Evolutionary conservation across 23 tunicate genomes (phyloP).

Genomic region (Corella eumyota): DNA sequence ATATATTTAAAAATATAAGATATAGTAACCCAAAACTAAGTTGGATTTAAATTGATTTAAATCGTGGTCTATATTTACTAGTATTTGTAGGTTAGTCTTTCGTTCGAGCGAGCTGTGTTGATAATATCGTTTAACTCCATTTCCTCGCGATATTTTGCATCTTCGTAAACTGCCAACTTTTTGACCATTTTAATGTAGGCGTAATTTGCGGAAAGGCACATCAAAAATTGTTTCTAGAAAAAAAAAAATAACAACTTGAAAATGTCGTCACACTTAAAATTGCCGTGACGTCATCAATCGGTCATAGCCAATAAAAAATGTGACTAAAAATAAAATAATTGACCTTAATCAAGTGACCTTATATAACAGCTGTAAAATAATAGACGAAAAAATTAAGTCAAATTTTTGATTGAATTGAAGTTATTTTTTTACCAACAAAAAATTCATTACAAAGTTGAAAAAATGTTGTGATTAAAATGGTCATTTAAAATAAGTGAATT

Average conservation of each 20-base stretch:
- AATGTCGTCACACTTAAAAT: neutral
- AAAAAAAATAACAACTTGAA: too few species aligned
- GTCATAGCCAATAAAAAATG: too few species aligned
- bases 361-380: neutral
- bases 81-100: slow-evolving; percentile 77
- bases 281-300: too few species aligned
- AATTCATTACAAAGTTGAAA: too few species aligned
- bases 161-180: slow-evolving; percentile 77
- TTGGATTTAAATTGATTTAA: too few species aligned
- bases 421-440: neutral
- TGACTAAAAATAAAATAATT: neutral
- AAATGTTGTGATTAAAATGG: too few species aligned
- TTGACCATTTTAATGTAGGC: slow-evolving; percentile 79
- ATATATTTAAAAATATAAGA: too few species aligned
- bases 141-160: slow-evolving; percentile 79
- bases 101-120: slow-evolving; percentile 86
- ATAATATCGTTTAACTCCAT: slow-evolving; percentile 94
- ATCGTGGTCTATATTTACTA: too few species aligned
- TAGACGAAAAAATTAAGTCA: neutral
- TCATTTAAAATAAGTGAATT: too few species aligned
- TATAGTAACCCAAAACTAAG: too few species aligned
- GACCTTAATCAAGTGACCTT: neutral
- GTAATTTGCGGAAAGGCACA: slow-evolving; percentile 82
- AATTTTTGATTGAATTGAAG: neutral
- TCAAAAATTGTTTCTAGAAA: slow-evolving; percentile 77